Evolutionary conservation across 2,888 invertebrate species (phyloP).

Genomic region (Portevinia maculata): DNA sequence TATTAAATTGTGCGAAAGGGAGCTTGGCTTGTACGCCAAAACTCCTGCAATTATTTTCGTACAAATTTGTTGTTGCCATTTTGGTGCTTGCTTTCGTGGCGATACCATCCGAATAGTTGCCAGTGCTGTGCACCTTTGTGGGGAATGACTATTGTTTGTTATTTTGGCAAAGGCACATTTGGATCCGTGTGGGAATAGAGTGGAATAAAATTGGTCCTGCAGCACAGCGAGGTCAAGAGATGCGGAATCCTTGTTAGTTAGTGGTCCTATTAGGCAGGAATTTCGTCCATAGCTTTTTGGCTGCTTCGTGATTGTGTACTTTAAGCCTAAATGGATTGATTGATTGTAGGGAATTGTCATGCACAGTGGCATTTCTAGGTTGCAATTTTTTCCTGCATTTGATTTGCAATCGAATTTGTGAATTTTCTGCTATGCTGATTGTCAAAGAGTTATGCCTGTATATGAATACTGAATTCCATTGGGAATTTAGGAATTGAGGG

Average conservation of each 20-base stretch:
- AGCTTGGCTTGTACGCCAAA: conserved; percentile 27
- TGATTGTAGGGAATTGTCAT: conserved; percentile 18
- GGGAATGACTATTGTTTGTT: conserved; percentile 20
- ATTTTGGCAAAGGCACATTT: conserved; percentile 15
- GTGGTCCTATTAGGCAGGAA: not conserved
- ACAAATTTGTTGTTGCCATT: conserved; percentile 19
- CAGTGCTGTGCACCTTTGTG: conserved; percentile 6
- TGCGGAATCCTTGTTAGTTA: conserved; percentile 16
- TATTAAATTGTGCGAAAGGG: conserved; percentile 44
- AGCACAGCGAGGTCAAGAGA: conserved; percentile 7
- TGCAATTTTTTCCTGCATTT: not conserved
- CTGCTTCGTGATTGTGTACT: conserved; percentile 14
- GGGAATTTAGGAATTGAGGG: not conserved
- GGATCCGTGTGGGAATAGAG: not conserved
- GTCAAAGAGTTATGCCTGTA: conserved; percentile 3
- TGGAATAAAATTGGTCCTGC: not conserved
- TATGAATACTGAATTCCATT: conserved; percentile 8
- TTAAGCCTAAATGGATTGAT: conserved; percentile 17
- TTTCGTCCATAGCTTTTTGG: not conserved
- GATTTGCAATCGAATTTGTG: not conserved
- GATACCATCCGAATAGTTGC: conserved; percentile 4
- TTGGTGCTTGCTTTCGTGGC: conserved; percentile 10
- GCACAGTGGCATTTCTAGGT: not conserved
- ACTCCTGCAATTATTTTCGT: conserved; percentile 41
- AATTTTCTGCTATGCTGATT: conserved; percentile 6